Evolutionary conservation across 2,113 vertebrate genomes (phyloP), one percentile per base, ranked within the genome.

Genomic region (Poicephalus gulielmi): DNA sequence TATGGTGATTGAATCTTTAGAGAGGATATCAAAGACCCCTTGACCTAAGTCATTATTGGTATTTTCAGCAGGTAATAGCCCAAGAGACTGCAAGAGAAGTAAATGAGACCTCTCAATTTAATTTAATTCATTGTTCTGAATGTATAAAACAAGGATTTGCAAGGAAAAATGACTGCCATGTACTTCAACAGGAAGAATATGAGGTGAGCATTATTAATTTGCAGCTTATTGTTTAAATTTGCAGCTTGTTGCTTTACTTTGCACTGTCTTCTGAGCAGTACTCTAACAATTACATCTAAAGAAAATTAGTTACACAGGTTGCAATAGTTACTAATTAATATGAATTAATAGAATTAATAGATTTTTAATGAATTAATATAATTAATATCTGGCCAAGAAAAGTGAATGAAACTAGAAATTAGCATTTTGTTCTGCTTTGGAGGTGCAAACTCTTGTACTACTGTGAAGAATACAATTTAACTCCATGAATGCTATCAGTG

Each of bases 391-490:
- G 80, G 49, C 28, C 74, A 95, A 92, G 69, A 50, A 95, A 94
- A 95, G 77, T 94, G 92, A 74, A 89, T 66, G 67, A 91, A 96
- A 95, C 52, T 63, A 79, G 83, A 96, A 97, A 94, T 96, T 66
- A 95, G 16, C 49, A 77, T 96, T 95, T 94, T 76, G 19, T 92
- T 94, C 81, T 81, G 74, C 77, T 88, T 37, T 95, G 46, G 47
- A 95, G 95, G 66, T 53, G 24, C 25, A 70, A 91, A 23, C 66
- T 80, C 41, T 62, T 90, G 41, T 78, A 76, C 91, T 64, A 69
- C 81, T 87, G 88, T 91, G 82, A 95, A 84, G 33, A 98, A 97
- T 94, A 81, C 37, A 96, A 96, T 97, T 97, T 96, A 88, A 86
- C 84, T 95, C 39, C 91, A 80, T 92, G 90, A 39, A 25, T 71